Evolutionary conservation across 1,140 invertebrate genomes (phyloP), one percentile per base, ranked within the genome.

Genomic region (Leptinotarsa lineolata): DNA sequence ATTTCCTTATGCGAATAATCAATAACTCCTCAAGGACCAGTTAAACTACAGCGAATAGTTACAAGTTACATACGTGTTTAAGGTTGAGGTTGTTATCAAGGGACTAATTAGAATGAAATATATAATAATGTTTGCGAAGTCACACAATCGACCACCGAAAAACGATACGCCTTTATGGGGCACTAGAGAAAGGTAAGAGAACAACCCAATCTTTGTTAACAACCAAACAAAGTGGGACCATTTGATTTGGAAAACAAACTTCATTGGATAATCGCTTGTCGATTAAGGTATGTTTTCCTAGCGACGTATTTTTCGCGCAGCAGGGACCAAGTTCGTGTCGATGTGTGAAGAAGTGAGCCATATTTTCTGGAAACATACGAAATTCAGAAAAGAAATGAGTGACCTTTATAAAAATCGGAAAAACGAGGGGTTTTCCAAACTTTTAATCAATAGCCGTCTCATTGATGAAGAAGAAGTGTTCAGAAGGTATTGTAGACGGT

Each of bases 81-180:
- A 69, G 68, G 64, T 72, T 71, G n/a, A 44, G 69, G 75, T 76
- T 68, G 64, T 64, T 67, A 39, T 45, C 75, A 58, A 63, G 75
- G 75, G 75, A 76, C 58, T 66, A 68, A 76, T 76, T 76, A 69
- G 63, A 73, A 58, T 76, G 71, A 70, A 76, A 73, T 76, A 73
- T 76, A 63, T 71, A 71, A 71, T 63, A 58, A 21, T 71, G 69
- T 71, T 68, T 71, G 44, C 58, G 16, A 71, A 71, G 58, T 71
- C 13, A 13, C 59, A 71, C 22, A 63, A 63, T 63, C 20, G 22
- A 24, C 60, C 60, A 21, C n/a, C 13, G 11, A 21, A 63, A 63
- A 63, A 63, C 60, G 60, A 13, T 78, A 67, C 63, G 71, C 72
- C 48, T 54, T 13, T 54, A 54, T n/a, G 13, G 16, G 48, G 16